Base-by-base conservation (phyloP, 2,888 invertebrate species). In the Monoplex corrugatus region DNA sequence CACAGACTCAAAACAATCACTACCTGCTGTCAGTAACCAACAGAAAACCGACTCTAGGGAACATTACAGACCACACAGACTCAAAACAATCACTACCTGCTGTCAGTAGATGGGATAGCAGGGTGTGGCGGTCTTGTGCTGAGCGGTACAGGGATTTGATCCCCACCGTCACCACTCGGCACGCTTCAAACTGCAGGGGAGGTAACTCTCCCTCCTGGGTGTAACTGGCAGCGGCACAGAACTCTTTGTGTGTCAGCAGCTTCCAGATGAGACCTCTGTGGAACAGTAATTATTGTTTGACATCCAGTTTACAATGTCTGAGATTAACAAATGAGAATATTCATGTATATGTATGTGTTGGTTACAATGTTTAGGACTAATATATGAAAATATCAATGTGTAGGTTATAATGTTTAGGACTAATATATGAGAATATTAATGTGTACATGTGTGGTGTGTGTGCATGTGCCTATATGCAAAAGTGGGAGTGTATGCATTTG, bases 151-250 rank as follows among this genome's bases (percentile, higher is more conserved):
- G 90, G 23, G 94, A 92, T 57, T 91, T 90, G 32, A 95, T 90
- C 0, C 95, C 95, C 57, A 93, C 92, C 16, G 93, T 93, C 43
- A 95, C 91, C 40, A 94, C 94, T 38, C 92, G 92, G 92, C 95
- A 95, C 0, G 94, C 94, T 89, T 95, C 95, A 32, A 90, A 92
- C 89, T 94, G 93, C 75, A 94, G 91, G 35, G 91, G 89, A 13
- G 84, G 45, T 68, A 91, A 72, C 28, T 86, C 57, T 35, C 35
- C 63, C 0, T 63, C 72, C 13, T 45, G 78, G 32, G 68, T 68
- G 43, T 84, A 38, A 8, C 23, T n/a, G 3, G 50, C 68, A 63
- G 68, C 72, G 19, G 83, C 19, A 23, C 38, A 68, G 68, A 83
- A 88, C 35, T 88, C 88, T 83, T 88, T 86, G 13, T 89, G 89